Percentiles rank a stretch among this genome's conserved stretches.
phyloP scores from a whole-genome alignment of 2,797 vertebrate genomes.

The Sciurus carolinensis region DNA sequence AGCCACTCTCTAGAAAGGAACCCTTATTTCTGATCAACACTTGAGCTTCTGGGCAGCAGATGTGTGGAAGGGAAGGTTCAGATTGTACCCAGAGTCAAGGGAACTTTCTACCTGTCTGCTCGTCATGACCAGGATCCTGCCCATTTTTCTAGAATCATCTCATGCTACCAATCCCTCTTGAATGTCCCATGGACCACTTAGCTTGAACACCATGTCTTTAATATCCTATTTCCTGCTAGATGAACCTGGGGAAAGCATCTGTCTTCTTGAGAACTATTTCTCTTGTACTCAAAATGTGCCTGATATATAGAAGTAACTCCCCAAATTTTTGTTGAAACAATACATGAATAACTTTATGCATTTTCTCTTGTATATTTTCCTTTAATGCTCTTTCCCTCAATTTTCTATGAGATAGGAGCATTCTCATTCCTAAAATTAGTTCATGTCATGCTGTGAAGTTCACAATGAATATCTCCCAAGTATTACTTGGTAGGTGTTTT shows the following conservation, averaged over 20 bases:
- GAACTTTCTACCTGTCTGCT: neutral
- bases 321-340: conserved; percentile 36
- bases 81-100: neutral
- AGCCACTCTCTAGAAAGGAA: neutral
- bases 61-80: neutral
- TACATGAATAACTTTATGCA: neutral
- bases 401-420: neutral
- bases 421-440: conserved; percentile 43
- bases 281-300: neutral
- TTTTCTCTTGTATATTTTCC: conserved; percentile 16
- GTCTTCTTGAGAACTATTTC: neutral
- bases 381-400: neutral
- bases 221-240: neutral
- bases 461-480: neutral
- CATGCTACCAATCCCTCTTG: neutral
- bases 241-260: neutral
- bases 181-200: neutral
- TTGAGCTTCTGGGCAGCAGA: neutral
- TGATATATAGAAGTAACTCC: neutral
- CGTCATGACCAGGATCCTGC: neutral
- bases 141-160: neutral
- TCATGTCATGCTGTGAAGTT: conserved; percentile 17
- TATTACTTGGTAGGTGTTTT: neutral
- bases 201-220: neutral
- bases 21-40: neutral